Evolutionary conservation across 2,888 invertebrate species (phyloP).

Genomic region (Xylota segnis): DNA sequence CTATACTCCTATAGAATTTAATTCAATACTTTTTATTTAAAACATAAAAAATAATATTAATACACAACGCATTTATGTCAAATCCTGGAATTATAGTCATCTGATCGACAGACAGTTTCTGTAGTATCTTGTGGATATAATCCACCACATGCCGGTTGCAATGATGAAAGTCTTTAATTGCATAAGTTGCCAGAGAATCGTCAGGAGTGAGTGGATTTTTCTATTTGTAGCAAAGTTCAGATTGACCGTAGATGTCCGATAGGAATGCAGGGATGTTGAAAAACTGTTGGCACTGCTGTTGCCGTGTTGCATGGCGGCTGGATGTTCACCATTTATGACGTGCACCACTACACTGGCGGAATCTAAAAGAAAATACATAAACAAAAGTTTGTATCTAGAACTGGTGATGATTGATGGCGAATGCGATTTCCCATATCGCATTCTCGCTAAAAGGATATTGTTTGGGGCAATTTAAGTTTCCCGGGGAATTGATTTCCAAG

Average conservation of each 20-base stretch:
- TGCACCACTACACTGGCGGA: constrained; percentile 91
- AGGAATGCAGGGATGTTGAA: constrained; percentile 72
- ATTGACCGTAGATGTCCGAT: constrained; percentile 49
- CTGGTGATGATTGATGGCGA: constrained; percentile 16
- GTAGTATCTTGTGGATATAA: constrained; percentile 58
- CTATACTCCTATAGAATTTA: constrained; percentile 64
- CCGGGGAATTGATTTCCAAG: constrained; percentile 21
- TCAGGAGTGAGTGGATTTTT: constrained; percentile 27
- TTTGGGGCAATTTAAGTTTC: constrained; percentile 31
- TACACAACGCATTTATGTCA: constrained; percentile 68
- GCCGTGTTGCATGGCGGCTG: constrained; percentile 86
- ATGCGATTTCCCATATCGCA: neutral
- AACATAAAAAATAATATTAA: constrained; percentile 21
- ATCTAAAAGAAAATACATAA: constrained; percentile 82
- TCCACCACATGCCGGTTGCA: constrained; percentile 45
- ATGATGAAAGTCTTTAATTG: constrained; percentile 55
- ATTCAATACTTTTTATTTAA: constrained; percentile 51
- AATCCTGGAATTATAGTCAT: constrained; percentile 66
- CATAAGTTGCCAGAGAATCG: constrained; percentile 55
- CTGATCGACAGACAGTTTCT: constrained; percentile 45
- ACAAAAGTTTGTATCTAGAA: constrained; percentile 3
- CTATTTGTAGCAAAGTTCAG: constrained; percentile 31
- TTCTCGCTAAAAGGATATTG: neutral
- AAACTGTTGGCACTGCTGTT: constrained; percentile 78
- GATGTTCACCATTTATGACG: constrained; percentile 89